These are phyloP conservation scores for Drosophila austrosaltans DNA, from an alignment of 2,888 invertebrate genomes.

Conservation along the genomic window DNA sequence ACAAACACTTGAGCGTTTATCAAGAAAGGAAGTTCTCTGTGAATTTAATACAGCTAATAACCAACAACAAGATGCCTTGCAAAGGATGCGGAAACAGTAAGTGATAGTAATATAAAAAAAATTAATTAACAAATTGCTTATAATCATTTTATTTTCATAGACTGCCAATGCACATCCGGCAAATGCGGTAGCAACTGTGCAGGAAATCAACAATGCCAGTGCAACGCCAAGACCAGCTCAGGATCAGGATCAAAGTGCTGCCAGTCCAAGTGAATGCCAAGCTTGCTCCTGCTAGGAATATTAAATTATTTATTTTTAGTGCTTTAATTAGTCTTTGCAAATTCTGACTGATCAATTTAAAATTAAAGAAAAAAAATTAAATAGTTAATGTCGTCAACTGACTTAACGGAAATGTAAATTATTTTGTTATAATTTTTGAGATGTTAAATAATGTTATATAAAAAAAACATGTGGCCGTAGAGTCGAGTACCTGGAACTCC, in stretches of 20 bases:
- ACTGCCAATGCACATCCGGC: slow-evolving; percentile 74
- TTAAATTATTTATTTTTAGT: slow-evolving; percentile 8
- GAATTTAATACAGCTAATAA: slow-evolving; percentile 5
- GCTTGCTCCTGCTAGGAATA: background rate
- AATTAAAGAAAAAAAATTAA: background rate
- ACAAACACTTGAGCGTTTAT: slow-evolving; percentile 23
- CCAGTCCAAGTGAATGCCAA: slow-evolving; percentile 46
- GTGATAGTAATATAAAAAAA: slow-evolving; percentile 32
- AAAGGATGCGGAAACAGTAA: slow-evolving; percentile 74
- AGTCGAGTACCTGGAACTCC: too few species aligned
- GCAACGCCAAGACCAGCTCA: slow-evolving; percentile 60
- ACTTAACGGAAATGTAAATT: background rate
- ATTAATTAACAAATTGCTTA: background rate
- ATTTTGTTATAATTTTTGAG: background rate
- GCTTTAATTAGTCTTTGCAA: slow-evolving; percentile 13
- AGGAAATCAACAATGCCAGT: slow-evolving; percentile 75
- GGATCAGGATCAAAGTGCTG: slow-evolving; percentile 59
- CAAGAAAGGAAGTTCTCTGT: background rate
- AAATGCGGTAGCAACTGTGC: slow-evolving; percentile 74
- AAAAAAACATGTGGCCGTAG: too few species aligned
- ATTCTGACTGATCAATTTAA: slow-evolving; percentile 36
- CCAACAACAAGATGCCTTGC: slow-evolving; percentile 67
- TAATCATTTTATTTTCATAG: slow-evolving; percentile 36
- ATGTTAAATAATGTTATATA: too few species aligned
- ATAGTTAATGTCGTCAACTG: background rate